Conservation (phyloP, 2,888 invertebrate genomes). For the Drosophila niveifrons region DNA sequence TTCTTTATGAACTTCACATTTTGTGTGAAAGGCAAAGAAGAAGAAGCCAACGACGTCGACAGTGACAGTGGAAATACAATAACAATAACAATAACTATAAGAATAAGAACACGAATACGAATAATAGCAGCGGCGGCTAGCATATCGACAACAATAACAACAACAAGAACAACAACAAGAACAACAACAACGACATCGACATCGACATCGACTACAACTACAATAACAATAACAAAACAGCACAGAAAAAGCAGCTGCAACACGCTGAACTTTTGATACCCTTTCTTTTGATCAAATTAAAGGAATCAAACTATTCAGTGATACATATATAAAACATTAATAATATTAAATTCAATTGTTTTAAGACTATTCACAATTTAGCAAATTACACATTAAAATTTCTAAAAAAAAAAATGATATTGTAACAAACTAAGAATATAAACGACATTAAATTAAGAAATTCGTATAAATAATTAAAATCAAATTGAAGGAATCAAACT, state of each 20-base stretch:
- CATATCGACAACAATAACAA: slow-evolving; percentile 24
- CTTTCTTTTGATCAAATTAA: background rate
- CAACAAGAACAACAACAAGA: slow-evolving; percentile 23
- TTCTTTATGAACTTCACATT: slow-evolving; percentile 58
- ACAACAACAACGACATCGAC: slow-evolving; percentile 24
- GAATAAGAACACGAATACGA: slow-evolving; percentile 11
- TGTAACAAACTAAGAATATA: too few relatives aligned
- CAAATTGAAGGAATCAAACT: too few relatives aligned
- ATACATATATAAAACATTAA: too few relatives aligned
- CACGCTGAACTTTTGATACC: background rate
- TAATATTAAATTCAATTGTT: too few relatives aligned
- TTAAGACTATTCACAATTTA: too few relatives aligned
- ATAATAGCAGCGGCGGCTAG: slow-evolving; percentile 6
- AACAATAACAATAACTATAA: slow-evolving; percentile 32
- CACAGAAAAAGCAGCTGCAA: background rate
- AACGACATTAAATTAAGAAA: too few relatives aligned
- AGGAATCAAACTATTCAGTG: too few relatives aligned
- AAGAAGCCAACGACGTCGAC: slow-evolving; percentile 22
- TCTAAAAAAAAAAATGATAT: too few relatives aligned
- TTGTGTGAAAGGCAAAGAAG: slow-evolving; percentile 44
- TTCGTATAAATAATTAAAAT: too few relatives aligned
- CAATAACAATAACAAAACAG: slow-evolving; percentile 31
- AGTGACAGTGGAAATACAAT: slow-evolving; percentile 57
- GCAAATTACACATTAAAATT: too few relatives aligned
- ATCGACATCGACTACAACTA: too few relatives aligned